Evolutionary conservation across 2,113 vertebrate genomes (phyloP).

Genomic region (Paracanthobrama guichenoti): DNA sequence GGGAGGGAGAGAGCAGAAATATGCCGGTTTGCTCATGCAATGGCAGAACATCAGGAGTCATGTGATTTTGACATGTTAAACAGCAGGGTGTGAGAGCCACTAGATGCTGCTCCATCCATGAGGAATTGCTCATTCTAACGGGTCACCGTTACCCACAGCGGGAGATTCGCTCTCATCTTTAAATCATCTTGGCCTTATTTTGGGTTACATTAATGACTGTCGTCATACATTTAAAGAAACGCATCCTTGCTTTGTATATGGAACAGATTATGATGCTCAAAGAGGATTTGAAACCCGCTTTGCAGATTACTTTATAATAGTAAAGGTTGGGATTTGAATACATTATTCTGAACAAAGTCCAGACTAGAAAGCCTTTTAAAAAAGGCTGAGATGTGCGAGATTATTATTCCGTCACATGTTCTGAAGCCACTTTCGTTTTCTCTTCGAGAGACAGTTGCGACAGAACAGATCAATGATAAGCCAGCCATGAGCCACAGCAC

Average conservation of each 20-base stretch:
- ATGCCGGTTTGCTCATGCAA: too few relatives aligned
- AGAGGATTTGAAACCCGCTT: constrained; percentile 21
- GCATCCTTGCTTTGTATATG: background rate
- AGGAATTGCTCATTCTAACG: background rate
- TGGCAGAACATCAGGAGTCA: too few relatives aligned
- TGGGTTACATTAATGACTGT: background rate
- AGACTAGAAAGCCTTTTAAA: constrained; percentile 22
- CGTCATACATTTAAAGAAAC: constrained; percentile 19
- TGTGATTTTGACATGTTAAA: too few relatives aligned
- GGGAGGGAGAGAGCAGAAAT: too few relatives aligned
- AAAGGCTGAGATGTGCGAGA: background rate
- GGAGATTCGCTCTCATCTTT: background rate
- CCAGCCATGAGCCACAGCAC: background rate
- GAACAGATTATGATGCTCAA: constrained; percentile 21
- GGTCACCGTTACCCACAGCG: background rate
- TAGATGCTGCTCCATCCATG: background rate
- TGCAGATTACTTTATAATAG: constrained; percentile 4
- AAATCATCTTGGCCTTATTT: constrained; percentile 16
- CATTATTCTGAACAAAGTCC: constrained; percentile 12
- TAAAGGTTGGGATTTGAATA: background rate
- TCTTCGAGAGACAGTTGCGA: background rate
- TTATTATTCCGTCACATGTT: background rate
- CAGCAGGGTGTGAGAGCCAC: background rate
- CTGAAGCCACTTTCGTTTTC: background rate
- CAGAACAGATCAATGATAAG: constrained; percentile 4